Evolutionary conservation across 2,113 vertebrate genomes (phyloP).

Genomic region (Thalassoma bifasciatum): DNA sequence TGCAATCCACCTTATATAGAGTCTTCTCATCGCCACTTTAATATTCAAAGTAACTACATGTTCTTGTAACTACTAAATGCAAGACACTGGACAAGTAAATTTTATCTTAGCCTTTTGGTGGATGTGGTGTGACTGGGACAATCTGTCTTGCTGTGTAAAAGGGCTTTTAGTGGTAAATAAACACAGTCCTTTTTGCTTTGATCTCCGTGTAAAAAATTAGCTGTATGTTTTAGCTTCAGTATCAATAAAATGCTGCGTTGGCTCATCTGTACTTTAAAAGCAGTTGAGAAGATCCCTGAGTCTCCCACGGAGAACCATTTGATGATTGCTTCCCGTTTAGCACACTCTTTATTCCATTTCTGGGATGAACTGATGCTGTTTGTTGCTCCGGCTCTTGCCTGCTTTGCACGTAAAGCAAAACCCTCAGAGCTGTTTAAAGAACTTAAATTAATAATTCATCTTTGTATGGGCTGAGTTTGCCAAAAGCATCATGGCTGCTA

Average conservation of each 20-base stretch:
- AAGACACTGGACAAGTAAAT: no score
- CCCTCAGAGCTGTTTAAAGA: conserved; percentile 53
- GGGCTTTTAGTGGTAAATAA: no score
- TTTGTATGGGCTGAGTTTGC: conserved; percentile 45
- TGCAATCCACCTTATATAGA: no score
- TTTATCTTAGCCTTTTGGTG: no score
- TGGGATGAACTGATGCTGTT: conserved; percentile 44
- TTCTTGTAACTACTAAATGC: no score
- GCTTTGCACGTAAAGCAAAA: conserved; percentile 47
- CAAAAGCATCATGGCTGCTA: conserved; percentile 42
- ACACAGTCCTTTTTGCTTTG: no score
- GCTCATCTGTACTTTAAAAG: neutral
- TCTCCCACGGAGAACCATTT: neutral
- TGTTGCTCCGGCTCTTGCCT: conserved; percentile 33
- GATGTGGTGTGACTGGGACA: no score
- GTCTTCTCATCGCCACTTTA: no score
- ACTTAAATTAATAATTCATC: conserved; percentile 61
- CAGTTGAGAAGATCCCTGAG: neutral
- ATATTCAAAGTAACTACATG: no score
- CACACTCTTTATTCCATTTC: conserved; percentile 18
- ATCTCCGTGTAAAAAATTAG: no score
- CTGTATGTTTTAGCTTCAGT: neutral
- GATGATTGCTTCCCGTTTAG: conserved; percentile 2
- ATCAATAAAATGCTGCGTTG: no score
- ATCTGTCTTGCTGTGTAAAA: no score